Conservation (phyloP, 1,140 invertebrate genomes). For the Conus betulinus region DNA sequence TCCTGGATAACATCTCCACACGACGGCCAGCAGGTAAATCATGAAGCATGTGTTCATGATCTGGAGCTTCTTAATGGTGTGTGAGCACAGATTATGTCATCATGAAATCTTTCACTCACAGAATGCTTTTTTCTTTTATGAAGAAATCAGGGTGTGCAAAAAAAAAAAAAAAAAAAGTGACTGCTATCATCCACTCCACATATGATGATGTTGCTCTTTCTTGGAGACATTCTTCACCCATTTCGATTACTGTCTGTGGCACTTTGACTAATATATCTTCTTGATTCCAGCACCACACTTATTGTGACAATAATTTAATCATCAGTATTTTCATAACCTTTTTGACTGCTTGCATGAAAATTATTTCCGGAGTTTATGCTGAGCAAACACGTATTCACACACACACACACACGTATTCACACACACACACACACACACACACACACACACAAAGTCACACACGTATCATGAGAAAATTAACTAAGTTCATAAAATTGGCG, state of each 20-base stretch:
- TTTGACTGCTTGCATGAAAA: too few relatives aligned
- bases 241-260: too few relatives aligned
- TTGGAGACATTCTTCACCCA: too few relatives aligned
- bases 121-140: background rate
- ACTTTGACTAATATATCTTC: too few relatives aligned
- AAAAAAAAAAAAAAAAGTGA: too few relatives aligned
- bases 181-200: too few relatives aligned
- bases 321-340: too few relatives aligned
- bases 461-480: background rate
- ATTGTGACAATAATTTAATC: too few relatives aligned
- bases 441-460: background rate
- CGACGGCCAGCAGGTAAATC: conserved; percentile 62
- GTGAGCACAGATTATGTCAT: background rate
- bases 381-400: background rate
- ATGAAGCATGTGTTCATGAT: background rate
- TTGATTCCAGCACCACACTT: too few relatives aligned
- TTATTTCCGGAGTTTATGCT: too few relatives aligned
- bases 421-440: background rate
- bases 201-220: too few relatives aligned
- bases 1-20: conserved; percentile 68
- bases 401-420: background rate
- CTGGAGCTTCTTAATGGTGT: background rate
- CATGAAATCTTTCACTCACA: too few relatives aligned
- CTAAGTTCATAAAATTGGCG: background rate
- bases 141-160: background rate